These are phyloP conservation scores for Leptinotarsa lineolata DNA, from an alignment of 1,140 invertebrate species.

Conservation along the genomic window DNA sequence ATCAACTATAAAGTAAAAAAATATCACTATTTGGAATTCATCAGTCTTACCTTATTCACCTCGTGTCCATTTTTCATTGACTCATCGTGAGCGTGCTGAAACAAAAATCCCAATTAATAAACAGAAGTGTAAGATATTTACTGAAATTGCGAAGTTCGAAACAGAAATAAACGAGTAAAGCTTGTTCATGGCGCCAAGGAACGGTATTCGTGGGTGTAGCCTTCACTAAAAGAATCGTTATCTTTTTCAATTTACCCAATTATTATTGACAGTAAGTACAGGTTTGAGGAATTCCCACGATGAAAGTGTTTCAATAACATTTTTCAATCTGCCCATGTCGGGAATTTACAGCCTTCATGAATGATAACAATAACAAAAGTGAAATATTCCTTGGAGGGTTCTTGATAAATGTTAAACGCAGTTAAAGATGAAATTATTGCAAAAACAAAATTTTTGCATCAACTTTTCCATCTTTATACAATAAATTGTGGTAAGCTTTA, in stretches of 20 bases:
- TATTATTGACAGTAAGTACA: not conserved
- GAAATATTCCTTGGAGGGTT: not conserved
- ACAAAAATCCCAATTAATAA: constrained; percentile 44
- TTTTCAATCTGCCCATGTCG: too few relatives aligned
- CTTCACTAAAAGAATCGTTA: constrained; percentile 1
- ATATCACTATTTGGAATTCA: not conserved
- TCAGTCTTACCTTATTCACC: constrained; percentile 54
- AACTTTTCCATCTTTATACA: too few relatives aligned
- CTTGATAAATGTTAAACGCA: not conserved
- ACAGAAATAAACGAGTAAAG: not conserved
- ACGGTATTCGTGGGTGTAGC: not conserved
- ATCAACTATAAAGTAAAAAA: too few relatives aligned
- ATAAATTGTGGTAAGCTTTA: too few relatives aligned
- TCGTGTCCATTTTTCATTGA: constrained; percentile 50
- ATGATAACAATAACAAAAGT: too few relatives aligned
- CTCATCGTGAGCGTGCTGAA: constrained; percentile 58
- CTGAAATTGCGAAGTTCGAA: not conserved
- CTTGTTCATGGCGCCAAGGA: not conserved
- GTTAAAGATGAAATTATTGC: not conserved
- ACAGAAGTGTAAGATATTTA: not conserved
- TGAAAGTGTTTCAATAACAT: not conserved
- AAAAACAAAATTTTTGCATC: too few relatives aligned
- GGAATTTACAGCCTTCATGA: too few relatives aligned
- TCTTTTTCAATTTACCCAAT: not conserved
- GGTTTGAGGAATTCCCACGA: not conserved